Evolutionary conservation across 2,888 invertebrate genomes (phyloP).

Genomic region (Scaptomyza cyrtandrae): DNA sequence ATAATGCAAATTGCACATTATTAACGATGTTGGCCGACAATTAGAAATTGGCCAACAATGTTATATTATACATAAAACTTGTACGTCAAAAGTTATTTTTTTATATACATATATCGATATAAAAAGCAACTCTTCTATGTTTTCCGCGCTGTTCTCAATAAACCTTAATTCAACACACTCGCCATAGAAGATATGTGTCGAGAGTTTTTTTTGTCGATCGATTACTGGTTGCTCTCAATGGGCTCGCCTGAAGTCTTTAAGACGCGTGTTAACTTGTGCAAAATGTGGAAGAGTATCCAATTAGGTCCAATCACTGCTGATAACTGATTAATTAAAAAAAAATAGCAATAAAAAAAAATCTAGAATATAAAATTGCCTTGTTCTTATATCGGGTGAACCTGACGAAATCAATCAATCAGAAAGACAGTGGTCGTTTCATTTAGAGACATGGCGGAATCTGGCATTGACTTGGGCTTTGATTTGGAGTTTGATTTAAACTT

Average conservation of each 20-base stretch:
- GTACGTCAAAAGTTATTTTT: neutral
- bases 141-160: neutral
- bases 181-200: constrained; percentile 16
- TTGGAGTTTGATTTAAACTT: constrained; percentile 85
- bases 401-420: neutral
- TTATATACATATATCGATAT: neutral
- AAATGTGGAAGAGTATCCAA: constrained; percentile 33
- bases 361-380: neutral
- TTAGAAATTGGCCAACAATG: too few species aligned
- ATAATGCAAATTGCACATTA: too few species aligned
- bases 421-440: constrained; percentile 4
- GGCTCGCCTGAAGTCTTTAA: constrained; percentile 6
- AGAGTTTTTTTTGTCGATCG: constrained; percentile 46
- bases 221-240: constrained; percentile 7
- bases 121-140: constrained; percentile 7
- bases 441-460: constrained; percentile 85
- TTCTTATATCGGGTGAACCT: neutral
- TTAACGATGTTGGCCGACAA: too few species aligned
- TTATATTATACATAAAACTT: too few species aligned
- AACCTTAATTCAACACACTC: constrained; percentile 1
- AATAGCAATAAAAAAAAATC: neutral
- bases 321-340: constrained; percentile 26
- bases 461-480: constrained; percentile 88
- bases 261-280: constrained; percentile 30
- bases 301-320: constrained; percentile 32